Evolutionary conservation across 2,888 invertebrate species (phyloP).

Genomic region (Xestobium rufovillosum): DNA sequence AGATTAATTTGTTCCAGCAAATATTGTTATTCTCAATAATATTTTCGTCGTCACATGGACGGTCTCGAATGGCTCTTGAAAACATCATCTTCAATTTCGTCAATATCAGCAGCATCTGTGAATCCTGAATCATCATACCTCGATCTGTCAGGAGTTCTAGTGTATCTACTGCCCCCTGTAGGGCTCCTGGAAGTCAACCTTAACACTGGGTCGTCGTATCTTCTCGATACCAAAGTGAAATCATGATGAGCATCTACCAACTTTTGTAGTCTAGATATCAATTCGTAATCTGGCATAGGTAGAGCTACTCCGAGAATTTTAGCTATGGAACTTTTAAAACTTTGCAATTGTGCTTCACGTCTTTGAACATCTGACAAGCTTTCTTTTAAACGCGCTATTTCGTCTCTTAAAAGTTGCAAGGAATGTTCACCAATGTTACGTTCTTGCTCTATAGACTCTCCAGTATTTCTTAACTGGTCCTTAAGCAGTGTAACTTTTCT

Average conservation of each 20-base stretch:
- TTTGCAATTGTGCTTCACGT: constrained; percentile 69
- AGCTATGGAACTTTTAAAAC: constrained; percentile 57
- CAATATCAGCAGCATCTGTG: constrained; percentile 59
- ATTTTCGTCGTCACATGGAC: background rate
- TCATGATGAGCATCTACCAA: constrained; percentile 81
- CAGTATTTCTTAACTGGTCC: constrained; percentile 61
- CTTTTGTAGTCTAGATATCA: constrained; percentile 65
- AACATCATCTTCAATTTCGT: constrained; percentile 60
- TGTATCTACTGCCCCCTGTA: constrained; percentile 45
- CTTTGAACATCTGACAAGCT: constrained; percentile 66
- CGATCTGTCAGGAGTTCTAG: constrained; percentile 47
- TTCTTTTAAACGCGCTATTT: constrained; percentile 66
- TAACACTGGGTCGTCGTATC: constrained; percentile 56
- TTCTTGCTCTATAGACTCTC: constrained; percentile 64
- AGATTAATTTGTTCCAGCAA: too few relatives aligned
- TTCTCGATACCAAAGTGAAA: constrained; percentile 73
- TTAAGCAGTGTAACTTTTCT: constrained; percentile 64
- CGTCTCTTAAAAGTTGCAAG: constrained; percentile 64
- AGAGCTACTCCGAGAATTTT: constrained; percentile 49
- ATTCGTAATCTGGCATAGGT: constrained; percentile 53
- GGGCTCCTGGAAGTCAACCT: constrained; percentile 49
- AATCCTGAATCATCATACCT: constrained; percentile 68
- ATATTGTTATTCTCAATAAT: too few relatives aligned
- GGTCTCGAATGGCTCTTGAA: constrained; percentile 51
- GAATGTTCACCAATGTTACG: constrained; percentile 63